phyloP scores from a whole-genome alignment of 1,140 invertebrate genomes.

The Rhopalosiphum padi region DNA sequence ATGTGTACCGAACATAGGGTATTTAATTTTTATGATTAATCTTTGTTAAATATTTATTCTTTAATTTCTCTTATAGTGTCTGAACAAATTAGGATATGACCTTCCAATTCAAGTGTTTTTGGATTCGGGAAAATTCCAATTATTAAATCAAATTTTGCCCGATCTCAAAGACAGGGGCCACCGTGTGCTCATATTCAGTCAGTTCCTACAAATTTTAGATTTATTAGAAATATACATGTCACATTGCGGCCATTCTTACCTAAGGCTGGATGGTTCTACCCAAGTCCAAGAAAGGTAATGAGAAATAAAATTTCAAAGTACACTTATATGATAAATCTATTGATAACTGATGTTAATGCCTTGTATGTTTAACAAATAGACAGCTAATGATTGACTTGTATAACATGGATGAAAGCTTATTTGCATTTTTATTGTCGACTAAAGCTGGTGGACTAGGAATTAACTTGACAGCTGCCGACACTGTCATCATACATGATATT shows the following conservation, averaged over 20 bases:
- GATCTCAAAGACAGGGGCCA: constrained; percentile 76
- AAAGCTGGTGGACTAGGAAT: constrained; percentile 89
- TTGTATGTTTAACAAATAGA: constrained; percentile 64
- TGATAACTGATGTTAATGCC: not conserved
- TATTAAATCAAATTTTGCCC: constrained; percentile 80
- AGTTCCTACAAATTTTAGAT: constrained; percentile 93
- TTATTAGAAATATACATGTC: constrained; percentile 85
- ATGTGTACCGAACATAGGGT: constrained; percentile 67
- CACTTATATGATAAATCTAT: not conserved
- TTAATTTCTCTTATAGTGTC: constrained; percentile 58
- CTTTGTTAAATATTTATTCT: not conserved
- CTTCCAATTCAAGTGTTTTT: constrained; percentile 78
- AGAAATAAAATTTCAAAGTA: not conserved
- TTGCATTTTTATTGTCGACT: constrained; percentile 84
- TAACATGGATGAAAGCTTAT: constrained; percentile 75
- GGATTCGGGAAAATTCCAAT: constrained; percentile 83
- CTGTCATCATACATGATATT: constrained; percentile 94
- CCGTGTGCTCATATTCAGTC: constrained; percentile 90
- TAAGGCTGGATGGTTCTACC: constrained; percentile 85
- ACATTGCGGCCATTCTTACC: constrained; percentile 74
- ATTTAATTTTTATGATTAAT: not conserved
- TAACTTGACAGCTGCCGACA: constrained; percentile 91
- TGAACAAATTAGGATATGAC: constrained; percentile 61
- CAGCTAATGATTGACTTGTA: constrained; percentile 83
- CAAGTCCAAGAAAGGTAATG: constrained; percentile 76